A percentile compares a stretch with the other conserved stretches of the same genome.
phyloP scores from a whole-genome alignment of 2,113 vertebrate species.

The Rhinopomastus cyanomelas region DNA sequence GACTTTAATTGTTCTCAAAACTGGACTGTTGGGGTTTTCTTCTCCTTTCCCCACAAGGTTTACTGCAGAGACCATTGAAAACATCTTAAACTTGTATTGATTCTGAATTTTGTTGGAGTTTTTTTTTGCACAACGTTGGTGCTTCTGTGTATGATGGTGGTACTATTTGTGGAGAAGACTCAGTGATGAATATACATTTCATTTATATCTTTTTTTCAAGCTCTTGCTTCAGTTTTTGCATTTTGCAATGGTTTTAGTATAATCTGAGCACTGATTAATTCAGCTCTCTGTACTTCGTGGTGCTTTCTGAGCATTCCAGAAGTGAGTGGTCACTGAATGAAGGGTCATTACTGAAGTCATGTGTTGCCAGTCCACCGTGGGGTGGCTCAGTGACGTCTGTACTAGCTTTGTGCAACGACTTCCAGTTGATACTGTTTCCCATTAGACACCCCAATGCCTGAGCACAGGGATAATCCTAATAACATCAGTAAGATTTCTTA shows the following conservation, averaged over 20 bases:
- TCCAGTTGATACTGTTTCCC: not conserved
- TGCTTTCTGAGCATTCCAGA: not conserved
- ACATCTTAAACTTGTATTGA: rapidly evolving
- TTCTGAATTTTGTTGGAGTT: not conserved
- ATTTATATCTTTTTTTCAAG: not conserved
- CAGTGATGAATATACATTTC: not conserved
- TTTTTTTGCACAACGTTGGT: not conserved
- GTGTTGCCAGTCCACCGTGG: not conserved
- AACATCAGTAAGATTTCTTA: not conserved
- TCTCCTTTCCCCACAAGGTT: rapidly evolving
- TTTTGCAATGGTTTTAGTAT: not conserved
- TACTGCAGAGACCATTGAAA: not conserved
- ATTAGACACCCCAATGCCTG: not conserved
- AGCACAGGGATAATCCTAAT: rapidly evolving
- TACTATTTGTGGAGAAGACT: not conserved
- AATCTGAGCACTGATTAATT: not conserved
- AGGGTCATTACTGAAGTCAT: no score
- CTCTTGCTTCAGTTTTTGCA: not conserved
- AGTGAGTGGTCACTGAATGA: not conserved
- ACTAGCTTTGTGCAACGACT: not conserved
- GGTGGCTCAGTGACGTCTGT: not conserved
- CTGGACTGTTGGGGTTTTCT: rapidly evolving
- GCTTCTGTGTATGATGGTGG: not conserved
- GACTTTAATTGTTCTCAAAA: not conserved
- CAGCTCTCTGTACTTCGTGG: not conserved